Evolutionary conservation across 2,113 vertebrate genomes (phyloP).

Genomic region (Barnardius zonarius): DNA sequence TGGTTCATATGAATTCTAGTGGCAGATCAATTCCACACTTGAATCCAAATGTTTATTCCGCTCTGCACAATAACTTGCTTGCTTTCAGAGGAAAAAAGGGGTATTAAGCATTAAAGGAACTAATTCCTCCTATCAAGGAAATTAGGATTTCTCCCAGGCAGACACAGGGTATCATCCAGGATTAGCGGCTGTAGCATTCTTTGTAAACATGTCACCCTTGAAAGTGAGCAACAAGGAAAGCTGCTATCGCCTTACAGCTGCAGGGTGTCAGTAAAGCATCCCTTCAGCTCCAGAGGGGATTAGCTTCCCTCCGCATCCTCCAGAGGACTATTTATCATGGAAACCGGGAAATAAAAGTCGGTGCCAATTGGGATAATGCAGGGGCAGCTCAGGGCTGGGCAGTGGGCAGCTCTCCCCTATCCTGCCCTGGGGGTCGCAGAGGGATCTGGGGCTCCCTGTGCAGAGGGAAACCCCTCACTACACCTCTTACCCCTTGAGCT

Average conservation of each 20-base stretch:
- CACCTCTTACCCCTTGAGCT: not conserved
- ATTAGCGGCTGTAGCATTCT: conserved; percentile 61
- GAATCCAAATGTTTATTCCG: conserved; percentile 66
- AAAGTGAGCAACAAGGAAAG: conserved; percentile 53
- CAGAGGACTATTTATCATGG: not conserved
- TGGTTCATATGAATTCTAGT: not conserved
- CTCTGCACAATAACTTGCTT: conserved; percentile 51
- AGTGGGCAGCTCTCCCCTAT: not conserved
- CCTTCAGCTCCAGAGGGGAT: conserved; percentile 3
- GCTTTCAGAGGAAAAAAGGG: conserved; percentile 36
- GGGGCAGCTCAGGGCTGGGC: not conserved
- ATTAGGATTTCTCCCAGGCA: conserved; percentile 61
- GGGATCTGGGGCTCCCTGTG: not conserved
- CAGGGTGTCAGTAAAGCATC: conserved; percentile 16
- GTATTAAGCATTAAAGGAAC: conserved; percentile 59
- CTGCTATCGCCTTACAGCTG: conserved; percentile 35
- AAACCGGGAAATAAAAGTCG: not conserved
- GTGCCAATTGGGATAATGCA: not conserved
- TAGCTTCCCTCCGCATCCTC: not conserved
- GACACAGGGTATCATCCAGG: conserved; percentile 56
- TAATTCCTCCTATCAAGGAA: conserved; percentile 60
- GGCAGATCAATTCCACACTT: conserved; percentile 52
- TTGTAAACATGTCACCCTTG: conserved; percentile 65
- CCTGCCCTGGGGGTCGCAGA: accelerated
- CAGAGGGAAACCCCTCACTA: not conserved